Evolutionary conservation across 2,888 invertebrate genomes (phyloP).

Genomic region (Caenorhabditis panamensis): DNA sequence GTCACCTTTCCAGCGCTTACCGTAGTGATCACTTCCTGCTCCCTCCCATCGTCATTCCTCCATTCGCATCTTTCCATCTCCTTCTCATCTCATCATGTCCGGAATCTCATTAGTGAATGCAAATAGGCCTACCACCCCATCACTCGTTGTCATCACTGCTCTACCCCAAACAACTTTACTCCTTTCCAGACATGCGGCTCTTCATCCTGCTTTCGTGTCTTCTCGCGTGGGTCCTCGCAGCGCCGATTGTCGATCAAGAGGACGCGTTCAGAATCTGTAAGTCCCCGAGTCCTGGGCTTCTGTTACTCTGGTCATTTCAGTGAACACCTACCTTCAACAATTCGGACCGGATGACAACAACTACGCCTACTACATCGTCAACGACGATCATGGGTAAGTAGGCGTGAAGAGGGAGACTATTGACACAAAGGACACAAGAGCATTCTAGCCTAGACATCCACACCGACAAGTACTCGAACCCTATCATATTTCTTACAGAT

Average conservation of each 20-base stretch:
- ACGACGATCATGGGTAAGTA: slow-evolving; percentile 64
- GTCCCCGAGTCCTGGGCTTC: neutral
- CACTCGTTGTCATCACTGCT: neutral
- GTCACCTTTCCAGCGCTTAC: slow-evolving; percentile 3
- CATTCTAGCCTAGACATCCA: neutral
- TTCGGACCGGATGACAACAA: slow-evolving; percentile 58
- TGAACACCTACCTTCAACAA: slow-evolving; percentile 64
- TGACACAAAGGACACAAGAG: neutral
- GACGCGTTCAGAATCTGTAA: slow-evolving; percentile 56
- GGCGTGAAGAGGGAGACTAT: neutral
- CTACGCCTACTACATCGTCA: slow-evolving; percentile 48
- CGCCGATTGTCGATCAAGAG: slow-evolving; percentile 55
- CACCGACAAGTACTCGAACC: no score
- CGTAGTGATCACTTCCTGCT: slow-evolving; percentile 40
- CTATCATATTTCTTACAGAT: slow-evolving; percentile 51
- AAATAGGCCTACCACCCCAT: slow-evolving; percentile 16
- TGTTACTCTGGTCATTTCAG: slow-evolving; percentile 36
- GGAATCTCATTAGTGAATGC: slow-evolving; percentile 55
- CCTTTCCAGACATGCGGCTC: slow-evolving; percentile 59
- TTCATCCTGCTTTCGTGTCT: slow-evolving; percentile 60
- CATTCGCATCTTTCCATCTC: neutral
- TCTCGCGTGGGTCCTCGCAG: slow-evolving; percentile 65
- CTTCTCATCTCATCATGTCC: slow-evolving; percentile 27
- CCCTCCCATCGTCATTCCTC: neutral
- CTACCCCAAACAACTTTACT: neutral